Conservation (phyloP, 2,888 invertebrate genomes). For the Artemia sinica region DNA sequence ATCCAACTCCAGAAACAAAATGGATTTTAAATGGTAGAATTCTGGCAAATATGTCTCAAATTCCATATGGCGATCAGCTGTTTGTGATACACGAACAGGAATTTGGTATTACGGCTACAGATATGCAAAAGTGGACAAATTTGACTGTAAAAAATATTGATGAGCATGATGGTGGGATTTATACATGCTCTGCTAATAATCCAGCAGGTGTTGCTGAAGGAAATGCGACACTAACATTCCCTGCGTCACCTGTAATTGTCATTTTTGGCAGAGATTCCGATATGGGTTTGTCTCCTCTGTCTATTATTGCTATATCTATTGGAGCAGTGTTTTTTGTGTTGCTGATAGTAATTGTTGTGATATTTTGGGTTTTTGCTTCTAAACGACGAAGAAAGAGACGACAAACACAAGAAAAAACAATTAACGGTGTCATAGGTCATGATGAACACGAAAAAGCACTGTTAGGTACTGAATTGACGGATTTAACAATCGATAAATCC, state of each 20-base stretch:
- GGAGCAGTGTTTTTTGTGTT: constrained; percentile 44
- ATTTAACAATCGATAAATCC: constrained; percentile 25
- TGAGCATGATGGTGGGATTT: constrained; percentile 63
- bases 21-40: constrained; percentile 57
- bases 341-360: constrained; percentile 39
- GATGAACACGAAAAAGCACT: constrained; percentile 75
- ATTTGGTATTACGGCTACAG: constrained; percentile 11
- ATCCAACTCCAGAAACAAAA: constrained; percentile 61
- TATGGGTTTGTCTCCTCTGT: constrained; percentile 50
- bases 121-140: constrained; percentile 50
- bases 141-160: constrained; percentile 64
- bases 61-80: constrained; percentile 23
- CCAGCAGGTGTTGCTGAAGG: constrained; percentile 57
- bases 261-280: constrained; percentile 58
- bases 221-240: constrained; percentile 47
- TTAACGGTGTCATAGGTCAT: constrained; percentile 45
- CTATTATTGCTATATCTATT: constrained; percentile 51
- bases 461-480: constrained; percentile 42
- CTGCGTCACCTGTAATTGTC: constrained; percentile 40
- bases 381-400: constrained; percentile 35
- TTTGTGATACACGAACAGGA: constrained; percentile 24
- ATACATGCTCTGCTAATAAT: constrained; percentile 61
- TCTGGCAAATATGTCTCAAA: constrained; percentile 25
- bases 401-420: constrained; percentile 19
- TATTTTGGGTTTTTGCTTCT: constrained; percentile 37